Percentiles rank a stretch among this genome's conserved stretches.
Conservation (phyloP, 2,113 vertebrate genomes). For the Tretioscincus oriximinensis region DNA sequence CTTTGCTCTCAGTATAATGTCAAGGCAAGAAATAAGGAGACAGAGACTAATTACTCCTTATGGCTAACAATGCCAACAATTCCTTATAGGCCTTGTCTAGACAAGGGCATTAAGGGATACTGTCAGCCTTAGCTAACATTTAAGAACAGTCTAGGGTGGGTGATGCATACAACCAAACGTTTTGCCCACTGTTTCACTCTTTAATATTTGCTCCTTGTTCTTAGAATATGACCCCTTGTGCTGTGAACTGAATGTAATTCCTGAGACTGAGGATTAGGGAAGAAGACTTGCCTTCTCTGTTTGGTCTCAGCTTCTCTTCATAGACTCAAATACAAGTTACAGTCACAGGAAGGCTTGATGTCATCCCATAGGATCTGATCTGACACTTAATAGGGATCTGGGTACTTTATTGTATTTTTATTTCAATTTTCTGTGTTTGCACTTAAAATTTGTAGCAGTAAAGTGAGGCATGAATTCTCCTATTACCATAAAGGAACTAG, state of each 20-base stretch:
- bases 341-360: too few species aligned
- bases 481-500: too few species aligned
- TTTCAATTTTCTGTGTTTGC: too few species aligned
- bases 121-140: constrained; percentile 19
- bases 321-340: too few species aligned
- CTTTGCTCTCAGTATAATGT: neutral
- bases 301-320: too few species aligned
- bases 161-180: neutral
- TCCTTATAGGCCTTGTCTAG: neutral
- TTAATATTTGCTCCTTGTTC: neutral
- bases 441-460: too few species aligned
- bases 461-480: too few species aligned
- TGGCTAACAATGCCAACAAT: neutral
- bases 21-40: neutral
- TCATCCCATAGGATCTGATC: too few species aligned
- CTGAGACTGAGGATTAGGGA: neutral
- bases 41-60: constrained; percentile 14
- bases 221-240: neutral
- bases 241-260: neutral
- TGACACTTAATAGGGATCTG: too few species aligned
- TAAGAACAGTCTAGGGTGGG: neutral
- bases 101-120: neutral
- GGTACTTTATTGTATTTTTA: too few species aligned
- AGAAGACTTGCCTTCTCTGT: too few species aligned
- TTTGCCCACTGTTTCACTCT: too few species aligned